A percentile compares a stretch with the other conserved stretches of the same genome.
phyloP scores from a whole-genome alignment of 2,797 vertebrate genomes.

The Coracias cyanogaster region DNA sequence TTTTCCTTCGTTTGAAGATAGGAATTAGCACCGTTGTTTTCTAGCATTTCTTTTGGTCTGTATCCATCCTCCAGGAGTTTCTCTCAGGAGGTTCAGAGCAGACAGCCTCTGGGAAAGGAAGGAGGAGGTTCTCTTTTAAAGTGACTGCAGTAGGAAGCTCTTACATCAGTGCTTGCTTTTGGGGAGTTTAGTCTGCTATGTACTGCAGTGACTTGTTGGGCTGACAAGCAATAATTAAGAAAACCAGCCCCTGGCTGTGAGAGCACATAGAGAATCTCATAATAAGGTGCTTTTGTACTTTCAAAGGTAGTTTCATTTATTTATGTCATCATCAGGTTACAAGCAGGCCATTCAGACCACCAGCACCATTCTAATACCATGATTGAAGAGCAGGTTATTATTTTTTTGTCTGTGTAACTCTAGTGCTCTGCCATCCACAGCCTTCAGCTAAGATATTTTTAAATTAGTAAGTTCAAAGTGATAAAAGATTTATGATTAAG shows the following conservation, averaged over 20 bases:
- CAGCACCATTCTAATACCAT: neutral
- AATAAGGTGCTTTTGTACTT: neutral
- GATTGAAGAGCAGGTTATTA: neutral
- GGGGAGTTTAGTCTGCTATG: neutral
- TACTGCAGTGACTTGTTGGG: neutral
- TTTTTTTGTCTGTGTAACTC: neutral
- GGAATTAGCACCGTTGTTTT: neutral
- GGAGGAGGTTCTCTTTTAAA: neutral
- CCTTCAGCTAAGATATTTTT: slow-evolving; percentile 33
- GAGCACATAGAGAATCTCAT: neutral
- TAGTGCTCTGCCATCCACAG: neutral
- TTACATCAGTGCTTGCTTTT: neutral
- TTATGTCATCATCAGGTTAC: neutral
- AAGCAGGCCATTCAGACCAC: neutral
- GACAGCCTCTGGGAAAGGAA: neutral
- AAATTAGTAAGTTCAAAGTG: neutral
- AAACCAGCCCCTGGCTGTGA: neutral
- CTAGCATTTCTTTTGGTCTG: neutral
- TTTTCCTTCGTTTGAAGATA: neutral
- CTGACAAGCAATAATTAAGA: neutral
- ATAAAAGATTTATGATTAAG: neutral
- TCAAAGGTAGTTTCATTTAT: neutral
- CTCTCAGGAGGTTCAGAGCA: neutral
- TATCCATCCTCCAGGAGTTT: neutral
- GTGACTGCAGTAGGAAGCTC: neutral